Evolutionary conservation across 2,113 vertebrate species (phyloP), one percentile per base, ranked within the genome.

Genomic region (Esox niger): DNA sequence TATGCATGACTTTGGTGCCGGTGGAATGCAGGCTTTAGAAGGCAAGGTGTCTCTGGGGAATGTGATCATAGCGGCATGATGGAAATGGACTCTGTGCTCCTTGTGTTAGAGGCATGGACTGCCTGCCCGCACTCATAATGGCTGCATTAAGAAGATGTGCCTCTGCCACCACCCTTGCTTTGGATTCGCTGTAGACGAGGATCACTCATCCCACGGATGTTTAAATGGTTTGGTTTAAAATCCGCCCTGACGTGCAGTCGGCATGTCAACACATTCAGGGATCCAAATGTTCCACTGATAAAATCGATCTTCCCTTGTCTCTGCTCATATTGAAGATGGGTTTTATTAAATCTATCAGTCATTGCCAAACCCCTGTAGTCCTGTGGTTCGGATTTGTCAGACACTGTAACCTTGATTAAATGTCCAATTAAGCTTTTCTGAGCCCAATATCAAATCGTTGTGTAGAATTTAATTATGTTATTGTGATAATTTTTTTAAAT

Each of bases 361-460:
- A 74, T 60, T 69, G 30, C 57, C 25, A 10, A 2, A 32, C 55
- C 54, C 47, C 64, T 60, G 3, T 5, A 69, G 29, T 26, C 5
- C 1, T 47, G 52, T 29, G 21, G 27, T 56, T 64, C 62, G 61
- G 52, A 67, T 43, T 43, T 8, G 72, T 54, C 63, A 63, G 46
- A 69, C 63, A 31, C 20, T 11, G 20, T 71, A 68, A 72, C 75
- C 73, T 69, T n/a, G 32, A 78, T 71, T 80, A 54, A 85, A n/a
- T n/a, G n/a, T n/a, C n/a, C n/a, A n/a, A n/a, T n/a, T n/a, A n/a
- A n/a, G n/a, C n/a, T n/a, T n/a, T n/a, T n/a, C n/a, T n/a, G n/a
- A n/a, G n/a, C n/a, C n/a, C n/a, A n/a, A n/a, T n/a, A n/a, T n/a
- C n/a, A n/a, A n/a, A n/a, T n/a, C n/a, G n/a, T n/a, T n/a, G n/a